phyloP scores from a whole-genome alignment of 2,113 vertebrate species.

The Halichoeres trimaculatus region DNA sequence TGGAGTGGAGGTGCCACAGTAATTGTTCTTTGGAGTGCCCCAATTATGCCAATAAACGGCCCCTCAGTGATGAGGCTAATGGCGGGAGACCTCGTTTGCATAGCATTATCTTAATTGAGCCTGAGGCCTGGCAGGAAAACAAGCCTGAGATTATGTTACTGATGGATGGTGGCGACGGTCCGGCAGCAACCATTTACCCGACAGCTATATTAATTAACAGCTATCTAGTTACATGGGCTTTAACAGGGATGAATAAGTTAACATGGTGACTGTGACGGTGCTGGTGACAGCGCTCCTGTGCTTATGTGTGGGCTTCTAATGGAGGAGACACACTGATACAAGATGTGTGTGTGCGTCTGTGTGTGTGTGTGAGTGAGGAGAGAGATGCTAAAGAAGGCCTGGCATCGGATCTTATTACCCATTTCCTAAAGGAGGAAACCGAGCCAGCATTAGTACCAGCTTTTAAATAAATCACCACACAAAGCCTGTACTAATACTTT shows the following conservation, averaged over 20 bases:
- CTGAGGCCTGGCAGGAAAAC: constrained; percentile 80
- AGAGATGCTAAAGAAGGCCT: constrained; percentile 65
- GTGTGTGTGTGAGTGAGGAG: constrained; percentile 42
- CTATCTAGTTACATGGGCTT: constrained; percentile 90
- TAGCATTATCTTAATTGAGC: constrained; percentile 99
- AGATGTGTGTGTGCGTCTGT: constrained; percentile 24
- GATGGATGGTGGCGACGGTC: constrained; percentile 90
- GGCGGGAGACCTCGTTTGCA: constrained; percentile 94
- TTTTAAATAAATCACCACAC: constrained; percentile 81
- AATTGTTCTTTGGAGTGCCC: constrained; percentile 94
- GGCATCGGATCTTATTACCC: constrained; percentile 75
- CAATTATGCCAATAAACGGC: constrained; percentile 96
- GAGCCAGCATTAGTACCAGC: constrained; percentile 67
- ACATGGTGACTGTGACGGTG: constrained; percentile 69
- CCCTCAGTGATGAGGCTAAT: constrained; percentile 87
- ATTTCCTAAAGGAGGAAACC: constrained; percentile 80
- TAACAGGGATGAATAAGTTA: constrained; percentile 84
- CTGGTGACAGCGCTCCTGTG: constrained; percentile 66
- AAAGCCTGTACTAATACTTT: constrained; percentile 80
- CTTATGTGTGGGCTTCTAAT: constrained; percentile 67
- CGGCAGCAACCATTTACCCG: constrained; percentile 88
- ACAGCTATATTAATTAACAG: constrained; percentile 97
- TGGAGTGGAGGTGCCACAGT: constrained; percentile 72
- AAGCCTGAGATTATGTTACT: constrained; percentile 89
- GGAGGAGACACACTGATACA: constrained; percentile 53